A percentile compares a stretch with the other conserved stretches of the same genome.
Conservation (phyloP, 2,888 invertebrate genomes). For the Harpalus rufipes region DNA sequence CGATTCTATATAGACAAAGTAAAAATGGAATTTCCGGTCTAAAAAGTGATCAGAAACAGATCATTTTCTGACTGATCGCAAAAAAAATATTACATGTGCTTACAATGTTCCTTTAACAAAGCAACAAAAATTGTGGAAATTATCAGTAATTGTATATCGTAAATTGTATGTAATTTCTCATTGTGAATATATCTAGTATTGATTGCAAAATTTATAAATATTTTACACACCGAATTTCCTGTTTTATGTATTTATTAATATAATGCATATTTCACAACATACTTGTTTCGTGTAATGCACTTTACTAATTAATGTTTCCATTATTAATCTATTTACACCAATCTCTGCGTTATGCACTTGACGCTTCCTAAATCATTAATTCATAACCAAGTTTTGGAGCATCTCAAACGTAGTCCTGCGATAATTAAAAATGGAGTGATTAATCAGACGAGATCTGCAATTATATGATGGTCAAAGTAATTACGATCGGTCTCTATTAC, state of each 20-base stretch:
- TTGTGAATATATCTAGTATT: too few species aligned
- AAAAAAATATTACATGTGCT: background rate
- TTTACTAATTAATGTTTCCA: slow-evolving; percentile 17
- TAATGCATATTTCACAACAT: background rate
- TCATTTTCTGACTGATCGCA: too few species aligned
- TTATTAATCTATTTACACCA: slow-evolving; percentile 1
- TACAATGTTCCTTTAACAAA: background rate
- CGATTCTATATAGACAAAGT: too few species aligned
- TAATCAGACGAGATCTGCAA: slow-evolving; percentile 41
- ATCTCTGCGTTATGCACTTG: slow-evolving; percentile 23
- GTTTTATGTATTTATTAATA: too few species aligned
- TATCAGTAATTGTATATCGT: background rate
- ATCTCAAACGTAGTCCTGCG: background rate
- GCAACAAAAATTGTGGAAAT: background rate
- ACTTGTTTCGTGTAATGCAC: background rate
- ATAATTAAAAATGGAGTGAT: slow-evolving; percentile 54
- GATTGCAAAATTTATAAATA: too few species aligned
- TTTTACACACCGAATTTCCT: too few species aligned
- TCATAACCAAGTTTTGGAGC: background rate
- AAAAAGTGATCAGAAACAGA: too few species aligned
- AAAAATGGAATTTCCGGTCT: too few species aligned
- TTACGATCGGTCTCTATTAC: slow-evolving; percentile 30
- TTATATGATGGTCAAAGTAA: slow-evolving; percentile 56
- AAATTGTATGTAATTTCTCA: background rate
- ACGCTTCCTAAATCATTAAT: slow-evolving; percentile 36